Evolutionary conservation across 2,113 vertebrate genomes (phyloP), one percentile per base, ranked within the genome.

Genomic region (Odocoileus virginianus): DNA sequence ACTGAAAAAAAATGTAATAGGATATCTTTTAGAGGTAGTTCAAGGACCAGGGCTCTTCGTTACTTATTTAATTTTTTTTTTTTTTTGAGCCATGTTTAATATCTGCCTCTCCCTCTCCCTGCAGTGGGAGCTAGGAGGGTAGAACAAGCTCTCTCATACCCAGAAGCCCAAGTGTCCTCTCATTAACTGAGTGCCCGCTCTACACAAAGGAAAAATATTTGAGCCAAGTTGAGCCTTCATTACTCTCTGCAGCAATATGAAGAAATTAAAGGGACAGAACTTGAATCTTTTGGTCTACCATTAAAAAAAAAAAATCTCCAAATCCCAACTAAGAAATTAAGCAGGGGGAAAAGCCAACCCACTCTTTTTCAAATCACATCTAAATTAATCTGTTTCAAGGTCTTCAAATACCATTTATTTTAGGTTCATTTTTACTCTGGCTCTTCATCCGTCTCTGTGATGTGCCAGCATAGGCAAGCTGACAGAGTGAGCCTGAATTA

Each of bases 21-120:
- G 92, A 97, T 98, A 98, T 87, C 92, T 98, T 98, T 98, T 98
- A 97, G 97, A 98, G 92, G 97, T 98, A 98, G 98, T 99, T 99
- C 98, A 99, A 99, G 98, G 98, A 98, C 96, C 98, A 97, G 58
- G 92, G 87, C 94, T 82, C n/a, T 17, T 2, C 87, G 96, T 92
- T 87, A 54, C n/a, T 87, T 36, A 36, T 36, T 36, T 98, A 97
- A 82, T 47, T 79, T 97, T 67, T 67, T 36, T 36, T 36, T 74
- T 96, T 91, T 88, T 96, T 78, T 97, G 45, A 96, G 28, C 25
- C 7, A 60, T 87, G 27, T 94, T 67, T 96, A 92, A 93, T 98
- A 89, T 96, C 16, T 0, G 93, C 90, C 76, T 89, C 90, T 92
- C 96, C 28, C 96, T 96, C 88, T 97, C 93, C 94, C 87, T 97